Evolutionary conservation across 2,888 invertebrate species (phyloP).

Genomic region (Hypomecis punctinalis): DNA sequence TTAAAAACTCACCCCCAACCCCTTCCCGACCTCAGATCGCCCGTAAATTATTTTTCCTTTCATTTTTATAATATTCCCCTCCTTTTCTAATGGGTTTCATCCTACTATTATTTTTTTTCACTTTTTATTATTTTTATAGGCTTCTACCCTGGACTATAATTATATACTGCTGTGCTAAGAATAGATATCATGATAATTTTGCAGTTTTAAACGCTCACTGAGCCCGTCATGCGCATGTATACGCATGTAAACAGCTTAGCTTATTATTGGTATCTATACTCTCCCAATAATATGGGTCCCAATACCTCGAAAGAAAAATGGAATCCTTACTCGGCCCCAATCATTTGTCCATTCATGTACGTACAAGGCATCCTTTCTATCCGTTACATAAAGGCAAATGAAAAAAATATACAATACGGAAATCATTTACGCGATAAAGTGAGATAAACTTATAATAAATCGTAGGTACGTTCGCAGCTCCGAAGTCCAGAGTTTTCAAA

Average conservation of each 20-base stretch:
- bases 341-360: slow-evolving; percentile 22
- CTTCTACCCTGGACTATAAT: too few relatives aligned
- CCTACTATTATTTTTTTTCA: too few relatives aligned
- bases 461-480: too few relatives aligned
- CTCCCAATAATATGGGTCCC: slow-evolving; percentile 7
- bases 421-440: background rate
- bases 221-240: background rate
- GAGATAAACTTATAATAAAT: background rate
- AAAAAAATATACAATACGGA: slow-evolving; percentile 3
- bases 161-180: too few relatives aligned
- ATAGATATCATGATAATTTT: too few relatives aligned
- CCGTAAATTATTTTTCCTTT: too few relatives aligned
- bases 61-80: too few relatives aligned
- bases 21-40: too few relatives aligned
- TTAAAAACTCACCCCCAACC: too few relatives aligned
- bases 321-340: slow-evolving; percentile 15
- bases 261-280: slow-evolving; percentile 1
- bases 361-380: slow-evolving; percentile 6
- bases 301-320: slow-evolving; percentile 10
- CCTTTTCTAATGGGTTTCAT: too few relatives aligned
- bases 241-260: background rate
- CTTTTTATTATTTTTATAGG: too few relatives aligned
- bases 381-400: slow-evolving; percentile 5
- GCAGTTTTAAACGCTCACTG: background rate
- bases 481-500: too few relatives aligned